Base-by-base conservation (phyloP, 2,113 vertebrate genomes). In the sheep (Ovis aries) region DNA sequence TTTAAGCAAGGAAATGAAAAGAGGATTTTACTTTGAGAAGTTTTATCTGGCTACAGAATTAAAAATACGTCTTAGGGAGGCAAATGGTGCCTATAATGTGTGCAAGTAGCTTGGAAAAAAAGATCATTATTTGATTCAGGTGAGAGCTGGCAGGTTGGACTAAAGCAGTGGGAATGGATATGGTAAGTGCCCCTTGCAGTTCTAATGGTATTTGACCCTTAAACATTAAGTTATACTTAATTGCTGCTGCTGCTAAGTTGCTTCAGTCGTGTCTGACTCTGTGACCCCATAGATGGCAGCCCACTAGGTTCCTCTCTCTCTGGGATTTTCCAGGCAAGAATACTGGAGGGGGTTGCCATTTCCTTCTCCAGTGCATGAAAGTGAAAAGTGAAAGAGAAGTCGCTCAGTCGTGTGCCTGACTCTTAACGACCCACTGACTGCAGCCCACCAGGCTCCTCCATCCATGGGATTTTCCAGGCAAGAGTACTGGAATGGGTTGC, bases 401-500 rank as follows among this genome's bases (percentile, higher is more conserved):
- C 0, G 0, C 57, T 59, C 57, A 27, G 57, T 59, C 0, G 3
- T 27, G 57, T 59, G 57, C 25, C 57, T 0, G 0, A 59, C 25
- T 59, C 57, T 27, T 27, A 27, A 11, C 4, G 10, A 59, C 57
- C 57, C 23, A 1, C 27, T 0, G 25, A 59, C 25, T 59, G 10
- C 57, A 59, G 57, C 21, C 57, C 1, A 27, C 25, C 57, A 59
- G 57, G 57, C 25, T 5, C 25, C 57, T 59, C 25, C 4, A 1
- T 12, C 57, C 57, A 12, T 12, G 57, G 10, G 25, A 59, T 27
- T 59, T 27, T 5, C 25, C 57, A 59, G 57, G 57, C 57, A 59
- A 59, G 57, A 59, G 25, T 59, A 27, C 57, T 59, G 57, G 4
- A 59, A 12, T 27, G 25, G 2, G 57, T 12, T 59, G 57, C 9